phyloP scores from a whole-genome alignment of 2,113 vertebrate genomes.

The Oenanthe oenanthe region DNA sequence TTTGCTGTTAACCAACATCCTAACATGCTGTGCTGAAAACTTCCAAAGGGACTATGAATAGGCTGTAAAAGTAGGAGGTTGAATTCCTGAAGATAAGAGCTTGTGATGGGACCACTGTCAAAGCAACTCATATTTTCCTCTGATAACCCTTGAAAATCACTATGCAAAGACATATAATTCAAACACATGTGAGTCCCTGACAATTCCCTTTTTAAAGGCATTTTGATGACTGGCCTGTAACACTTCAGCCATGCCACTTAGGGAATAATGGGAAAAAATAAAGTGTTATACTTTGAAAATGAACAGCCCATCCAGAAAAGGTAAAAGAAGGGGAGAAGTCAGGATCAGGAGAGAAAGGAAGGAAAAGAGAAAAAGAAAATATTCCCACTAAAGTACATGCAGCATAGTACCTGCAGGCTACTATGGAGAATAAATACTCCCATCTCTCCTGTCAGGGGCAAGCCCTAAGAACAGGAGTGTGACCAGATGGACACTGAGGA shows the following conservation, averaged over 20 bases:
- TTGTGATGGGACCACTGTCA: slow-evolving; percentile 39
- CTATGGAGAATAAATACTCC: not conserved
- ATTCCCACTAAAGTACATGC: not conserved
- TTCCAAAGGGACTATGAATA: slow-evolving; percentile 55
- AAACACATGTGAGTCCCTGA: not conserved
- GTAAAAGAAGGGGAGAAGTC: not conserved
- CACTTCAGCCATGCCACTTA: not conserved
- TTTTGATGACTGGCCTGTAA: not conserved
- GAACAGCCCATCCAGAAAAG: not conserved
- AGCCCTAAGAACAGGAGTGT: not conserved
- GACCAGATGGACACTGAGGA: not conserved
- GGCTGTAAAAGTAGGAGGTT: slow-evolving; percentile 30
- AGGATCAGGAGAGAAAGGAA: not conserved
- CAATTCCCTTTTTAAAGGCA: not conserved
- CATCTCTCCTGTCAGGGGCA: not conserved
- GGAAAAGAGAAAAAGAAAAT: not conserved
- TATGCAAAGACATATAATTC: not conserved
- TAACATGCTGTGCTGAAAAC: slow-evolving; percentile 38
- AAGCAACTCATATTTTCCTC: slow-evolving; percentile 1
- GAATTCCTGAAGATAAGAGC: slow-evolving; percentile 53
- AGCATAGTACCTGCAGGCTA: not conserved
- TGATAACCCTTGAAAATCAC: not conserved
- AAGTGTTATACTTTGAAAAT: not conserved
- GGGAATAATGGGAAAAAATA: not conserved
- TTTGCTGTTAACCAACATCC: slow-evolving; percentile 63